Conservation (phyloP, 37 sponge, comb jelly and placozoan genomes). For the Ianthella basta region DNA sequence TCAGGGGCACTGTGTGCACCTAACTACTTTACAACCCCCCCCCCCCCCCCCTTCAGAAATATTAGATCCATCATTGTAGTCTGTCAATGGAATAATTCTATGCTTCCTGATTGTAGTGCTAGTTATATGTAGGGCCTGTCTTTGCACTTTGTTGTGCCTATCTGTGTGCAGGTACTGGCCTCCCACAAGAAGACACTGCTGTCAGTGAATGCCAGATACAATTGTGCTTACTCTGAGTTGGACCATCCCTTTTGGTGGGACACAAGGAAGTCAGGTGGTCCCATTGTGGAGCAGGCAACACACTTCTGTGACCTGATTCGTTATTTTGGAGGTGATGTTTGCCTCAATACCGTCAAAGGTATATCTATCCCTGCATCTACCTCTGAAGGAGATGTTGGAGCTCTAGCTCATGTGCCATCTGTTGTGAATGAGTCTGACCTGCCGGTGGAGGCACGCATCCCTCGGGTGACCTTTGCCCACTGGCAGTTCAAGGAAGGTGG, state of each 20-base stretch:
- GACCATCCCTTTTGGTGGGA: constrained; percentile 81
- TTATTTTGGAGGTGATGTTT: constrained; percentile 74
- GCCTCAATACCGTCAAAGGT: constrained; percentile 2
- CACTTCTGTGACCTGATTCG: constrained; percentile 88
- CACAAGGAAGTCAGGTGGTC: constrained; percentile 69
- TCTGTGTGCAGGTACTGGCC: background rate
- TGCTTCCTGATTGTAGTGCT: no score
- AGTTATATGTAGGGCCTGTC: no score
- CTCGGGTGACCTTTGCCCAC: constrained; percentile 57
- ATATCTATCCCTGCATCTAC: constrained; percentile 44
- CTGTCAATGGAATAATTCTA: no score
- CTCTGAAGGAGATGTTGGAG: constrained; percentile 41
- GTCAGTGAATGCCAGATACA: constrained; percentile 64
- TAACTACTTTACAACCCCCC: no score
- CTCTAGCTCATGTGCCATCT: constrained; percentile 46
- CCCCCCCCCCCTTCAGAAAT: no score
- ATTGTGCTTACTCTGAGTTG: constrained; percentile 63
- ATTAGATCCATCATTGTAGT: no score
- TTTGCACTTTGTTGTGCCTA: background rate
- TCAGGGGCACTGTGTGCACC: no score
- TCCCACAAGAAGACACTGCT: constrained; percentile 43
- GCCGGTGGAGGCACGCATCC: constrained; percentile 40
- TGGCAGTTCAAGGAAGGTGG: constrained; percentile 69
- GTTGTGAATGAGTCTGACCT: constrained; percentile 51
- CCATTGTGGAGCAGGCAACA: constrained; percentile 91